Evolutionary conservation across 2,113 vertebrate species (phyloP).

Genomic region (Syrmaticus mikado): DNA sequence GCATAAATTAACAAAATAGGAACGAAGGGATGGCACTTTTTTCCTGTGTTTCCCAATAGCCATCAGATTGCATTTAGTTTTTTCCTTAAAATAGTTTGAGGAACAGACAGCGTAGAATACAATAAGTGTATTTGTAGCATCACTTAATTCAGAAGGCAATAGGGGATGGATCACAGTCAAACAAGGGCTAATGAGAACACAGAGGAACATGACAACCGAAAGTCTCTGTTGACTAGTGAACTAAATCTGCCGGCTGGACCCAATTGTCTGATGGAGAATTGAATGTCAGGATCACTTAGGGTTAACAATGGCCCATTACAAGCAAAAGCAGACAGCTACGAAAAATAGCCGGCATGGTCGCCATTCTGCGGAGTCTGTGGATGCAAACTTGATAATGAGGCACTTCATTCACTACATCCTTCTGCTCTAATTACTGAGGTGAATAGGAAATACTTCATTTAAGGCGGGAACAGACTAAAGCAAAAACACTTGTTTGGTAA

Average conservation of each 20-base stretch:
- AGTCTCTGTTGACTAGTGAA: slow-evolving; percentile 79
- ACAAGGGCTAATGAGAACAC: slow-evolving; percentile 81
- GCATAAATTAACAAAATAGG: not conserved
- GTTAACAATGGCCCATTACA: slow-evolving; percentile 82
- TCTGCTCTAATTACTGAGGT: slow-evolving; percentile 88
- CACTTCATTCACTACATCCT: slow-evolving; percentile 81
- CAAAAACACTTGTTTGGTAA: slow-evolving; percentile 84
- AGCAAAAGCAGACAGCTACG: slow-evolving; percentile 81
- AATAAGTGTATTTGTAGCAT: slow-evolving; percentile 80
- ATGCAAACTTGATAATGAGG: slow-evolving; percentile 84
- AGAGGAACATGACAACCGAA: slow-evolving; percentile 78
- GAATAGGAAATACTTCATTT: slow-evolving; percentile 82
- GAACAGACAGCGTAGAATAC: slow-evolving; percentile 67
- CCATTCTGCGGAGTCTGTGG: slow-evolving; percentile 69
- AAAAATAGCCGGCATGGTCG: slow-evolving; percentile 77
- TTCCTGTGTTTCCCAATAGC: slow-evolving; percentile 6
- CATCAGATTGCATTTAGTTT: slow-evolving; percentile 28
- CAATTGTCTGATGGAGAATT: slow-evolving; percentile 84
- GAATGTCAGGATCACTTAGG: slow-evolving; percentile 87
- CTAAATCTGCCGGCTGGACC: slow-evolving; percentile 81
- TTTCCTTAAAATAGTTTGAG: slow-evolving; percentile 74
- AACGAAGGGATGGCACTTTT: not conserved
- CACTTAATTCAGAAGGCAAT: slow-evolving; percentile 81
- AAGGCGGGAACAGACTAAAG: slow-evolving; percentile 79
- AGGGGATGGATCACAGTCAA: slow-evolving; percentile 78